Base-by-base conservation (phyloP, 53 echinoderm and acorn worm genomes). In the Holothuria scabra region DNA sequence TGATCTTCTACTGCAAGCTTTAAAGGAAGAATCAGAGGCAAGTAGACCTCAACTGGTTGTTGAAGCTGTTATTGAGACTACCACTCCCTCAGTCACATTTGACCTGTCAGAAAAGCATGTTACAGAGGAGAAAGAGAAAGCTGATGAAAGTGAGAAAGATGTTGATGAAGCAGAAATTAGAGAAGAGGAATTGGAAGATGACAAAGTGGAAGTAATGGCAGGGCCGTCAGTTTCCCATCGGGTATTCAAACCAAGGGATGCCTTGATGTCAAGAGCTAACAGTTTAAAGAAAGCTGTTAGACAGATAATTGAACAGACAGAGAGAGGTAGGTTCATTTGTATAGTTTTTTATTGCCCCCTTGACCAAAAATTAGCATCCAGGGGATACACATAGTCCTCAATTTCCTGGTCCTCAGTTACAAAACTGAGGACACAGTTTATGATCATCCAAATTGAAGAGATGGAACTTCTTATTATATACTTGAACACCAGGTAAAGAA, bases 271-370 rank as follows among this genome's bases (percentile, higher is more conserved):
- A 9, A 28, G 97, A 13, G 97, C 97, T 25, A 96, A 96, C 44
- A 96, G 97, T 35, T 89, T 96, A 19, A 96, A 97, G 92, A 97
- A 94, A 70, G 94, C 97, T 55, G 94, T 94, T 21, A 67, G 97
- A 46, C 94, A 94, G 86, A 96, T 96, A 32, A 96, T 93, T 59
- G 96, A 96, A 71, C 93, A 96, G 83, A 96, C 96, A 11, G 96
- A 96, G 72, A 96, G 92, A 88, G 96, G 96, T 96, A 69, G 35
- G 48, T 65, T 18, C n/a, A n/a, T n/a, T n/a, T n/a, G n/a, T n/a
- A n/a, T n/a, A n/a, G n/a, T n/a, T n/a, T n/a, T n/a, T n/a, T n/a
- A n/a, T n/a, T n/a, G n/a, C n/a, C n/a, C n/a, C n/a, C n/a, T n/a
- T n/a, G n/a, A n/a, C n/a, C n/a, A n/a, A n/a, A n/a, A n/a, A n/a